These are phyloP conservation scores for Thinocorus orbignyianus DNA, from an alignment of 2,113 vertebrate species.

Conservation along the genomic window DNA sequence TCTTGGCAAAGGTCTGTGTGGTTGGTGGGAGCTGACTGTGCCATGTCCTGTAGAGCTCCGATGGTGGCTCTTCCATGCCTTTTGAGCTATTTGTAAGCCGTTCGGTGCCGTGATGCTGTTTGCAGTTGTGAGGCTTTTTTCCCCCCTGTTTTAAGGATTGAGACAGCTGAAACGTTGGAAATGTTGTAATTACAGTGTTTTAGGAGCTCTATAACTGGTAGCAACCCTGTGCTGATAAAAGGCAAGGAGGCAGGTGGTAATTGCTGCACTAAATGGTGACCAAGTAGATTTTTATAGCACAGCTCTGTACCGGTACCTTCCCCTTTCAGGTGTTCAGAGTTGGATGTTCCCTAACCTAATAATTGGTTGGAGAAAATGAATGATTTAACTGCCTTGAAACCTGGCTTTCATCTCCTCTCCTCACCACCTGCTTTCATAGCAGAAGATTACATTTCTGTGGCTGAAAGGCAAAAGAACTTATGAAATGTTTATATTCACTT, in stretches of 20 bases:
- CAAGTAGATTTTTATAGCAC: neutral
- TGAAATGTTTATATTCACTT: neutral
- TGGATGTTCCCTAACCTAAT: neutral
- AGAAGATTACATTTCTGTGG: neutral
- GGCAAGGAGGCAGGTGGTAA: neutral
- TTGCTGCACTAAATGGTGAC: neutral
- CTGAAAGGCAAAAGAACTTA: conserved; percentile 13
- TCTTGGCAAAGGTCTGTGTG: conserved; percentile 92
- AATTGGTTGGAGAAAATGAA: neutral
- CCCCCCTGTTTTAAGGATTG: neutral
- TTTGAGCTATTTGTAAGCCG: neutral
- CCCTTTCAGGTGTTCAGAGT: neutral
- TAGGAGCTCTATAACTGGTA: neutral
- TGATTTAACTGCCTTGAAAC: conserved; percentile 3
- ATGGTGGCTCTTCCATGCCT: accelerated
- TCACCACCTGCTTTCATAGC: neutral
- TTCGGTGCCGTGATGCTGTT: neutral
- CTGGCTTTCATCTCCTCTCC: neutral
- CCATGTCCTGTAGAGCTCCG: neutral
- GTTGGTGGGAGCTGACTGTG: neutral
- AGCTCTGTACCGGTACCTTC: neutral
- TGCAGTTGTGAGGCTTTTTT: neutral
- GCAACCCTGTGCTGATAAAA: neutral
- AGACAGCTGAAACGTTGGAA: neutral
- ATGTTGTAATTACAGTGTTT: neutral